These are phyloP conservation scores for Aphidoletes aphidimyza DNA, from an alignment of 2,888 invertebrate species.

Conservation along the genomic window DNA sequence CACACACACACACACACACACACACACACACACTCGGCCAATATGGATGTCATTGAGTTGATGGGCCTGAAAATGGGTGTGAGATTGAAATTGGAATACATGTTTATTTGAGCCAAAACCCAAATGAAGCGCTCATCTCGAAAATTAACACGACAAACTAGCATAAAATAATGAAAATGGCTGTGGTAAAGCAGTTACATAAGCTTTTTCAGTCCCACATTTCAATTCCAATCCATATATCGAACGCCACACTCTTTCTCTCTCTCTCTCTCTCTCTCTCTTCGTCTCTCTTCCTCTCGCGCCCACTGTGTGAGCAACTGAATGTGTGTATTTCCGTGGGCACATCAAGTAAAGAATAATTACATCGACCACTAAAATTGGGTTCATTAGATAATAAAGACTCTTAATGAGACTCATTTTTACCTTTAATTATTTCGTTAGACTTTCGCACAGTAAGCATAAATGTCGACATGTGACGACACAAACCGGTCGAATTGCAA, in stretches of 20 bases:
- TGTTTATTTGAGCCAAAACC: slow-evolving; percentile 11
- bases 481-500: too few relatives aligned
- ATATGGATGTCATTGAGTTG: neutral
- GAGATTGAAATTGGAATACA: slow-evolving; percentile 31
- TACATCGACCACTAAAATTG: slow-evolving; percentile 25
- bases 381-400: slow-evolving; percentile 34
- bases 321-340: neutral
- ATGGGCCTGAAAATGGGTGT: neutral
- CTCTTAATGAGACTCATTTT: slow-evolving; percentile 48
- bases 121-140: neutral
- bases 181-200: slow-evolving; percentile 30
- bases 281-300: too few relatives aligned
- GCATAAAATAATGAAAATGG: slow-evolving; percentile 40
- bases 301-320: too few relatives aligned
- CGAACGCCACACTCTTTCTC: too few relatives aligned
- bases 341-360: neutral
- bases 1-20: too few relatives aligned
- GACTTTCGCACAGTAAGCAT: too few relatives aligned
- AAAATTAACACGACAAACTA: slow-evolving; percentile 10
- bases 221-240: too few relatives aligned
- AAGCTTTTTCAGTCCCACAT: neutral
- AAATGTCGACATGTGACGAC: too few relatives aligned
- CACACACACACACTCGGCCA: too few relatives aligned
- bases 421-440: neutral
- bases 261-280: too few relatives aligned